Conservation (phyloP, 2,888 invertebrate genomes). For the Crematogaster levior region DNA sequence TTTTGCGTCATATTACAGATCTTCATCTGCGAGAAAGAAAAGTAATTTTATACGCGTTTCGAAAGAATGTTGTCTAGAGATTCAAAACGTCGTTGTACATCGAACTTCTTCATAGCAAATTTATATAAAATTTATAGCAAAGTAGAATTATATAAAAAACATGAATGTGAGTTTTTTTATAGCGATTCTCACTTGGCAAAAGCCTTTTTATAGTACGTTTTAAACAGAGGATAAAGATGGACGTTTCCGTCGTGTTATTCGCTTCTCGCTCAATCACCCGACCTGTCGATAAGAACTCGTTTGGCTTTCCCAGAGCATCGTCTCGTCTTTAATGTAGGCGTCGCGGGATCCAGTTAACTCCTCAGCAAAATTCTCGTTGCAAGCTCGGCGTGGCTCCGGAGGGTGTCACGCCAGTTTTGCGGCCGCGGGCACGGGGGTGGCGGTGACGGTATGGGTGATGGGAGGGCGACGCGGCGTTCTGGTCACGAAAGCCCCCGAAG, state of each 20-base stretch:
- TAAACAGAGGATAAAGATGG: background rate
- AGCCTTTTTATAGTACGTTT: background rate
- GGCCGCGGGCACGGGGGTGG: background rate
- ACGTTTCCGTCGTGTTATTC: background rate
- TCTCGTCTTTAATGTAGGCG: constrained; percentile 35
- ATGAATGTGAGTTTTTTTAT: background rate
- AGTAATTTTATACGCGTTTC: background rate
- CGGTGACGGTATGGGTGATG: constrained; percentile 23
- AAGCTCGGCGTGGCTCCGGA: constrained; percentile 36
- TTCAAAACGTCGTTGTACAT: background rate
- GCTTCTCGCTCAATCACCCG: background rate
- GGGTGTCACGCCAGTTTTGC: constrained; percentile 44
- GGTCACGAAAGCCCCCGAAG: constrained; percentile 61
- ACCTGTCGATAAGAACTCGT: constrained; percentile 24
- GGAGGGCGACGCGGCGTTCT: constrained; percentile 51
- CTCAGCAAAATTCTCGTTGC: constrained; percentile 52
- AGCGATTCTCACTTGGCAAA: background rate
- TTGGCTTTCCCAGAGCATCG: constrained; percentile 13
- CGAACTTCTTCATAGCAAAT: background rate
- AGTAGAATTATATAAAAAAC: background rate
- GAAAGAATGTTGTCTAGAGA: background rate
- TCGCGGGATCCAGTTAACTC: constrained; percentile 41
- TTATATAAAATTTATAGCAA: background rate
- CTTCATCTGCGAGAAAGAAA: background rate
- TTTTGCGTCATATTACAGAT: background rate